Evolutionary conservation across 2,797 vertebrate species (phyloP).

Genomic region (Valencia hispanica): DNA sequence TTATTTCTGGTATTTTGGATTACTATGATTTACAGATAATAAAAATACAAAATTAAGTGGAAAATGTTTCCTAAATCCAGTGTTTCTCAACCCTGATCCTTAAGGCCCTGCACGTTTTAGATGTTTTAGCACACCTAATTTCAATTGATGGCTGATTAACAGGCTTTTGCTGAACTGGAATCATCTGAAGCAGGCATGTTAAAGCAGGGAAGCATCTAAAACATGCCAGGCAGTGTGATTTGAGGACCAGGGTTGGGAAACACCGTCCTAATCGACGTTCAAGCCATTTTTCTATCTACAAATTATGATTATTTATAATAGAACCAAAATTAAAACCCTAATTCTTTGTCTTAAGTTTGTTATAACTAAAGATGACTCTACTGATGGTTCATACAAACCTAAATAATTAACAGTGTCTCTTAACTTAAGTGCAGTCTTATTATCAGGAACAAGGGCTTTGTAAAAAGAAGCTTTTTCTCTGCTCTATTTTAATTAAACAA

Average conservation of each 20-base stretch:
- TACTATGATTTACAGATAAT: neutral
- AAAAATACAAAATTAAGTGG: neutral
- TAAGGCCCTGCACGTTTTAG: no score
- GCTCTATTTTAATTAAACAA: neutral
- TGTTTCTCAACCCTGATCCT: no score
- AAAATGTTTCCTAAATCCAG: neutral
- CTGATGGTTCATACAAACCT: neutral
- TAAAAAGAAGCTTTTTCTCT: neutral
- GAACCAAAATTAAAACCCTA: neutral
- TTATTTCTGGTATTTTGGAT: neutral
- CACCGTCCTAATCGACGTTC: neutral
- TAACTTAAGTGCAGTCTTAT: conserved; percentile 3
- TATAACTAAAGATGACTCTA: neutral
- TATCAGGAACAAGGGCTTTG: neutral
- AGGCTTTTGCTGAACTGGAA: no score
- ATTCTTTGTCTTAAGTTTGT: neutral
- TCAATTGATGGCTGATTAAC: no score
- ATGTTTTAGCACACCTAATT: no score
- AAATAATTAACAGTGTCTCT: neutral
- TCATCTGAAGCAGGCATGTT: no score
- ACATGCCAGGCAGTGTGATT: no score
- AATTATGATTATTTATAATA: neutral
- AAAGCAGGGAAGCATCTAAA: no score
- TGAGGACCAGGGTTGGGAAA: no score
- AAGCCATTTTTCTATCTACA: neutral